These are phyloP conservation scores for Anthopleura sola DNA, from an alignment of 64 coral and sea anemone genomes.

Conservation along the genomic window DNA sequence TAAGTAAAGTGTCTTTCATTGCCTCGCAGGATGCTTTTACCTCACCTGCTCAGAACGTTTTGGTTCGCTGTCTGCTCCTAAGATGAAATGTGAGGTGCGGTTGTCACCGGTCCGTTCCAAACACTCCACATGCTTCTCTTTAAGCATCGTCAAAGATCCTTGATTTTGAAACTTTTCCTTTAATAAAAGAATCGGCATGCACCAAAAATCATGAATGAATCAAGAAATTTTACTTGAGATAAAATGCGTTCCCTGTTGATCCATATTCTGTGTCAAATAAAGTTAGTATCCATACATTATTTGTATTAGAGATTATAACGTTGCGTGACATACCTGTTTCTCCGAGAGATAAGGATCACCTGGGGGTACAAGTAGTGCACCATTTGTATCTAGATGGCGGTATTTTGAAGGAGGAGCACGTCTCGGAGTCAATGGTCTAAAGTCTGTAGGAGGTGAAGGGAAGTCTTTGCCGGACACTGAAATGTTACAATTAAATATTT, in stretches of 20 bases:
- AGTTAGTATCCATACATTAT: too few relatives aligned
- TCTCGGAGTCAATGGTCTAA: conserved; percentile 30
- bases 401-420: conserved; percentile 51
- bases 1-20: background rate
- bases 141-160: background rate
- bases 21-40: too few relatives aligned
- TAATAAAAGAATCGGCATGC: background rate
- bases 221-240: background rate
- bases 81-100: conserved; percentile 64
- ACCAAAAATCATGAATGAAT: too few relatives aligned
- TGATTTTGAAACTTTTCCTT: conserved; percentile 13
- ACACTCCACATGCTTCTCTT: conserved; percentile 58
- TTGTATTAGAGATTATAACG: too few relatives aligned
- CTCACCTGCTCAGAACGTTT: conserved; percentile 70
- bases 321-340: conserved; percentile 40
- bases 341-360: conserved; percentile 53
- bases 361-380: conserved; percentile 40
- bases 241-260: background rate
- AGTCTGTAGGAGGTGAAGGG: conserved; percentile 52
- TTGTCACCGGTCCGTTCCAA: conserved; percentile 51
- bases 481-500: conserved; percentile 5
- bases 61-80: conserved; percentile 57
- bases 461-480: conserved; percentile 63
- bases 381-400: conserved; percentile 67
- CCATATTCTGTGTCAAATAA: background rate